Base-by-base conservation (phyloP, 2,113 vertebrate species). In the Helogale parvula region DNA sequence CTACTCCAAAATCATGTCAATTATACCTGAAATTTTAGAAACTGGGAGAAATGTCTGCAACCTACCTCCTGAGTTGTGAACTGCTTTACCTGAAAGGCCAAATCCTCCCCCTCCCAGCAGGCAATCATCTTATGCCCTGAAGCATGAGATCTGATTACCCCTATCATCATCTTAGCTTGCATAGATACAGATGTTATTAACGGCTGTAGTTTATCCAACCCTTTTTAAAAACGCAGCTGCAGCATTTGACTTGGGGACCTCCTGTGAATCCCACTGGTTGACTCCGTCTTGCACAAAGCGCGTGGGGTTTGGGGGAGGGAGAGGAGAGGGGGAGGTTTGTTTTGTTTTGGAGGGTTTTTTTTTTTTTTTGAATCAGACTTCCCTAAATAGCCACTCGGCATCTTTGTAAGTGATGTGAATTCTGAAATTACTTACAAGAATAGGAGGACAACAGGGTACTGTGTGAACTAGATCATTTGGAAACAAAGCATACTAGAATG, bases 281-380 rank as follows among this genome's bases (percentile, higher is more conserved):
- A 99, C 98, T 99, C 98, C 88, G 80, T 98, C 97, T 98, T 96
- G 96, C 98, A 98, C 98, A 98, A 98, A 98, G 96, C 96, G 90
- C 23, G 74, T 97, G 97, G 96, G 95, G 77, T 60, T 96, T 92
- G 74, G 92, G 92, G 96, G 92, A 90, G 96, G 89, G 92, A 93
- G 87, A 95, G 1, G 69, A 84, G 79, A 88, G 80, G 25, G 74
- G 97, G 97, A 97, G 97, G 93, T 97, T 98, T 97, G 97, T 97
- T 98, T 98, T 97, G 97, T 98, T 98, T 97, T 96, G 96, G 74
- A 96, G 90, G 80, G 4, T n/a, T 92, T 85, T 94, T 96, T 94
- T 76, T 74, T 95, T 84, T 88, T 95, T 96, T 87, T 92, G 2
- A 93, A 83, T 88, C 92, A 95, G 96, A 96, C 94, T 97, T 96